Conservation (phyloP, 2,797 vertebrate species). For the Poeciliopsis paucimaculata region DNA sequence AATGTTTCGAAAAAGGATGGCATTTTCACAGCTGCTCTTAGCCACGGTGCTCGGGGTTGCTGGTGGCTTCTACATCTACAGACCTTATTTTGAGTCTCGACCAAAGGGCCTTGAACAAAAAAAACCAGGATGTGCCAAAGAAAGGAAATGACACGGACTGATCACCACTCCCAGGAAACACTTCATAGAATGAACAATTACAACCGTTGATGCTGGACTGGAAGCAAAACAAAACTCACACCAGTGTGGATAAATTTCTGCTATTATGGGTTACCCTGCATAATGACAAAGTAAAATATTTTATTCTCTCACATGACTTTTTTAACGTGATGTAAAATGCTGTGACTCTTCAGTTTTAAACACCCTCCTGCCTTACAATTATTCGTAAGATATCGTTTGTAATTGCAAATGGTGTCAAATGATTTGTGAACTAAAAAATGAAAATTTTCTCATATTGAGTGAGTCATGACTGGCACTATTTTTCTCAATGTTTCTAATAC, state of each 20-base stretch:
- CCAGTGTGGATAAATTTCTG: slow-evolving; percentile 9
- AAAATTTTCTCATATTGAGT: background rate
- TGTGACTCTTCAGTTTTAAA: background rate
- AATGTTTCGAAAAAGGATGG: slow-evolving; percentile 77
- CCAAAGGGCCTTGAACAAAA: slow-evolving; percentile 42
- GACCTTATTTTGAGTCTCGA: slow-evolving; percentile 80
- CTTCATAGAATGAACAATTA: slow-evolving; percentile 8
- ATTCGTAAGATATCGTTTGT: background rate
- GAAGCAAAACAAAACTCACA: slow-evolving; percentile 6
- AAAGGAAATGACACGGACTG: slow-evolving; percentile 39
- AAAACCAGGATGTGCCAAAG: slow-evolving; percentile 50
- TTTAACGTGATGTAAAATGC: slow-evolving; percentile 9
- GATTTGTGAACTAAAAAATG: background rate
- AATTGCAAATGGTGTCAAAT: background rate
- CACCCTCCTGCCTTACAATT: background rate
- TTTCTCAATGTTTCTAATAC: background rate
- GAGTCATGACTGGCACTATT: background rate
- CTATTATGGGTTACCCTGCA: background rate
- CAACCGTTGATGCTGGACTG: slow-evolving; percentile 11
- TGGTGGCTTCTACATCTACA: slow-evolving; percentile 91
- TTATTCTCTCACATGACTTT: slow-evolving; percentile 9
- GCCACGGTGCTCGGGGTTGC: slow-evolving; percentile 81
- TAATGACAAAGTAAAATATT: slow-evolving; percentile 43
- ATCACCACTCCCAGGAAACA: slow-evolving; percentile 11
- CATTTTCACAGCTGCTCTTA: slow-evolving; percentile 79